These are phyloP conservation scores for Rhombomys opimus DNA, from an alignment of 2,113 vertebrate species.

Conservation along the genomic window DNA sequence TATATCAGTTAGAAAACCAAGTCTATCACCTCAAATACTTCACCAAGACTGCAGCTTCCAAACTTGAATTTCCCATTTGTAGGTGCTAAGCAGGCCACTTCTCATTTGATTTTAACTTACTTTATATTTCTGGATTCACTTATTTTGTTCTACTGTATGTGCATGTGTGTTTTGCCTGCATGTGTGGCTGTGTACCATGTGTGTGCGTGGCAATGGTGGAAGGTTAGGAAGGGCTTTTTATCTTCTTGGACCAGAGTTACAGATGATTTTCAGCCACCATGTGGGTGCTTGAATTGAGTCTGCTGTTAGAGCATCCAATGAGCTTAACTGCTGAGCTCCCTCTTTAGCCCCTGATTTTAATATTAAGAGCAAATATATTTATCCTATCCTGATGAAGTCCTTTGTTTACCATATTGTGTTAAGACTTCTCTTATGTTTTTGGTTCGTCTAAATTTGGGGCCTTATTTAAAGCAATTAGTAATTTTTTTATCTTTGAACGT, in stretches of 20 bases:
- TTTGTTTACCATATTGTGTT: not conserved
- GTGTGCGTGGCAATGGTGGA: not conserved
- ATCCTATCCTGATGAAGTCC: not conserved
- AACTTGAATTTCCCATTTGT: not conserved
- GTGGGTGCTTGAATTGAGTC: not conserved
- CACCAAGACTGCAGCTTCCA: not conserved
- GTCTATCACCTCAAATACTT: not conserved
- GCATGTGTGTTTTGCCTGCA: not conserved
- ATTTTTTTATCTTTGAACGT: not conserved
- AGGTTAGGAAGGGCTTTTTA: too few species aligned
- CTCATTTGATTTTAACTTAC: not conserved
- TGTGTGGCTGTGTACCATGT: not conserved
- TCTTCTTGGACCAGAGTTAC: not conserved
- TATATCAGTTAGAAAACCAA: not conserved
- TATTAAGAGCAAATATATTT: constrained; percentile 30
- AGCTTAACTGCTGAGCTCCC: not conserved
- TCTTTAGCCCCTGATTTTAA: not conserved
- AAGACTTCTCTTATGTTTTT: constrained; percentile 15
- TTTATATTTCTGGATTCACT: not conserved
- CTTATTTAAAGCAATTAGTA: constrained; percentile 6
- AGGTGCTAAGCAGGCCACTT: not conserved
- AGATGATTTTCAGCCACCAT: not conserved
- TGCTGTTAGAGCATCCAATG: not conserved
- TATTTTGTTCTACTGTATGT: not conserved
- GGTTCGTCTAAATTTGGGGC: not conserved